These are phyloP conservation scores for Pardosa pseudoannulata DNA, from an alignment of 2,888 invertebrate species.

Conservation along the genomic window DNA sequence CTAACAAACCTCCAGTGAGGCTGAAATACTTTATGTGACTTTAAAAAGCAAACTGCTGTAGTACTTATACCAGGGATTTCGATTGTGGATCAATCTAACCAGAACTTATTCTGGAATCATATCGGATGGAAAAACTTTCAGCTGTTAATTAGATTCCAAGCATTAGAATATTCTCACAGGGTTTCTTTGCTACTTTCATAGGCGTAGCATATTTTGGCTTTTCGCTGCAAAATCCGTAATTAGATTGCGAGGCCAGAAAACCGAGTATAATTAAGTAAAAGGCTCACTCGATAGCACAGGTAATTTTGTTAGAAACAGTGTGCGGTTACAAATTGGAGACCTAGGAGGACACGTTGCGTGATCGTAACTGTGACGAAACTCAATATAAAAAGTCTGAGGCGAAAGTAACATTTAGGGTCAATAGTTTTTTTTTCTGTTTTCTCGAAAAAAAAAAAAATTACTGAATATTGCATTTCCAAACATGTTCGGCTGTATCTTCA, in stretches of 20 bases:
- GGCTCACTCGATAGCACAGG: neutral
- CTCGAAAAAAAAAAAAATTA: no score
- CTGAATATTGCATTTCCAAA: no score
- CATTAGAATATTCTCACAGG: neutral
- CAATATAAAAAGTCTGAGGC: neutral
- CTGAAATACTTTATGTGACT: no score
- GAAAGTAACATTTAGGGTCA: neutral
- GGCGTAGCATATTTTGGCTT: neutral
- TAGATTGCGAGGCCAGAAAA: neutral
- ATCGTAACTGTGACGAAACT: neutral
- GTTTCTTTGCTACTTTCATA: neutral
- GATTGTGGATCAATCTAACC: neutral
- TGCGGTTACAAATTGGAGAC: neutral
- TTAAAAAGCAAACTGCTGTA: no score
- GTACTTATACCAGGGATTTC: no score
- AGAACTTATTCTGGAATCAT: neutral
- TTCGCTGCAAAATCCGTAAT: neutral
- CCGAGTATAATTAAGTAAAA: constrained; percentile 1
- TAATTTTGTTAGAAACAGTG: neutral
- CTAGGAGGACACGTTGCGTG: neutral
- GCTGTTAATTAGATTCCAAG: neutral
- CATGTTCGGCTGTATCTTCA: no score
- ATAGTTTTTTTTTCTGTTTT: neutral
- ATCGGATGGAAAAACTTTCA: neutral
- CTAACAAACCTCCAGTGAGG: no score